Evolutionary conservation across 2,797 vertebrate species (phyloP), one percentile per base, ranked within the genome.

Genomic region (Lutjanus campechanus): DNA sequence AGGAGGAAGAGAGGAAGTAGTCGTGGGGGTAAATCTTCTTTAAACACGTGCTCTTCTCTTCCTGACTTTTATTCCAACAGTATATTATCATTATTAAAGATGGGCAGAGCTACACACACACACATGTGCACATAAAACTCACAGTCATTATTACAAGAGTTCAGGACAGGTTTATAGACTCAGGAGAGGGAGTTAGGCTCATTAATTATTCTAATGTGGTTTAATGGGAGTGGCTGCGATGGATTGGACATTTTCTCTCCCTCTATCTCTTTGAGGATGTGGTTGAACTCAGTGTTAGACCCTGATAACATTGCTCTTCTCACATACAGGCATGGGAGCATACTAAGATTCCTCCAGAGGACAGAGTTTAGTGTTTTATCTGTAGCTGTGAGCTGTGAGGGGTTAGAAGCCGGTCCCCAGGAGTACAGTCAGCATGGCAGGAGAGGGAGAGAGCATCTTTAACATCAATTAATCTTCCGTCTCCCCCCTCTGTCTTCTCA

Each of bases 191-290:
- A 90, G 89, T 92, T 70, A 51, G 85, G 56, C 90, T 95, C 91
- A 89, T 94, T 94, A 93, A 93, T 93, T 92, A 92, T 94, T 92
- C 86, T 91, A 93, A 93, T 91, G 89, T 84, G 86, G 55, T 93
- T 91, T 88, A 90, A 91, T 83, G 78, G 90, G 86, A 87, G 81
- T 77, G 86, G 74, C 88, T 78, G 79, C 80, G 5, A 73, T 86
- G 68, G 82, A 88, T 85, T 75, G 78, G 71, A 84, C 88, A 59
- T 85, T 84, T 84, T 82, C 69, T 79, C 62, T 63, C 72, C 75
- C 73, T 66, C 74, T 73, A 20, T 85, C 79, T 89, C 74, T 74
- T 59, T 67, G 77, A 88, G 49, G 76, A 85, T 78, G 74, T 64
- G 76, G 55, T 53, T 85, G 79, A 87, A 87, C 75, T 88, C 80